Evolutionary conservation across 2,888 invertebrate species (phyloP), one percentile per base, ranked within the genome.

Genomic region (Phengaris arion): DNA sequence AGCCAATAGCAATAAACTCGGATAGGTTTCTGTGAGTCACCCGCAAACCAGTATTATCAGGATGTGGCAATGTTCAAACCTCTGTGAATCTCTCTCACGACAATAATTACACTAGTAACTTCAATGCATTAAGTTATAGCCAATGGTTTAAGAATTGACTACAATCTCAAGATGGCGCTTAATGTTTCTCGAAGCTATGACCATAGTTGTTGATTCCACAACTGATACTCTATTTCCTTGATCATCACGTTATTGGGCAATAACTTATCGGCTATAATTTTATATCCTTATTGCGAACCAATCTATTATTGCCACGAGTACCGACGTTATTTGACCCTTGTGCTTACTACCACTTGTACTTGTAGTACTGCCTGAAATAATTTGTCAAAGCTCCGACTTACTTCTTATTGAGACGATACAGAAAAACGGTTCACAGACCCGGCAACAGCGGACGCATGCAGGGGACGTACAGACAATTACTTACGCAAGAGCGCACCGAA

Each of bases 401-500:
- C 35, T 35, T 35, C 2, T 35, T 35, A 55, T 6, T n/a, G 4
- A 55, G n/a, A n/a, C 0, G 55, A 55, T n/a, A 55, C 55, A 6
- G 13, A 7, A 55, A 13, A 57, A 57, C 15, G 59, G 9, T 64
- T 10, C 15, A 64, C 15, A 64, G 12, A 12, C 12, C 35, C 64
- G 13, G 64, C 64, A 64, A 64, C 64, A 64, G 13, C 59, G 22
- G 59, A 35, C 64, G 64, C 35, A 64, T 45, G 10, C 64, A 35
- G 12, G 35, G 35, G 64, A 45, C 64, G 64, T 64, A 45, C 64
- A 45, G 64, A 64, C 64, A 64, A 64, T 64, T 12, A 64, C 64
- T 64, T 64, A 64, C 64, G 64, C 64, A 64, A 64, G 12, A 64
- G 12, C 64, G 35, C 64, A 64, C 45, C 64, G 64, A 64, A 64